Base-by-base conservation (phyloP, 2,888 invertebrate genomes). In the Piscicola geometra region DNA sequence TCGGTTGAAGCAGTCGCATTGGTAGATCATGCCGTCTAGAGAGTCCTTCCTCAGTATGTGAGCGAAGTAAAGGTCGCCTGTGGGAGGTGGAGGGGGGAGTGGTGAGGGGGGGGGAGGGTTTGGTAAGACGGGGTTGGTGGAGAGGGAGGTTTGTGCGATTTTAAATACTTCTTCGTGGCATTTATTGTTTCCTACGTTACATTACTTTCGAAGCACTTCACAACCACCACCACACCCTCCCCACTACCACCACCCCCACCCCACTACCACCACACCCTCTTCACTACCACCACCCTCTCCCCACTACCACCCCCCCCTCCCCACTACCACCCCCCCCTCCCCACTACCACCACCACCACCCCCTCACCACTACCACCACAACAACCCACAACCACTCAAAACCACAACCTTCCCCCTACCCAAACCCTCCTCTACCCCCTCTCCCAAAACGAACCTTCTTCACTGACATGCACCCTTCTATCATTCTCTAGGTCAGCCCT, bases 1-100 rank as follows among this genome's bases (percentile, higher is more conserved):
- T 21, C 25, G 21, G 41, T 69, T 69, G 33, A 21, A n/a, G 35
- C 30, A 41, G 25, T 36, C 18, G 21, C 36, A n/a, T 30, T 69
- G 33, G 30, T 69, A 69, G 18, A 69, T 69, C 28, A 15, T 36
- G 36, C 41, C 36, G 18, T 21, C 33, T 69, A 35, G 36, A 0
- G 3, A 32, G 47, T 69, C 69, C 21, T 69, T 41, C 35, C 2
- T 25, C 41, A 35, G n/a, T n/a, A 47, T 36, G 41, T 69, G 30
- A n/a, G 69, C 35, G 30, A 69, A 69, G 41, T 69, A 69, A n/a
- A 69, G 30, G 41, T 35, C 36, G 18, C 69, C 69, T 69, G 68
- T 15, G 5, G 35, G 33, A 5, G 30, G 35, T 68, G 33, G 30
- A 12, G 68, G 3, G 28, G 68, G 30, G 33, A 32, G 28, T 68